Evolutionary conservation across 2,888 invertebrate genomes (phyloP).

Genomic region (Ochropacha duplaris): DNA sequence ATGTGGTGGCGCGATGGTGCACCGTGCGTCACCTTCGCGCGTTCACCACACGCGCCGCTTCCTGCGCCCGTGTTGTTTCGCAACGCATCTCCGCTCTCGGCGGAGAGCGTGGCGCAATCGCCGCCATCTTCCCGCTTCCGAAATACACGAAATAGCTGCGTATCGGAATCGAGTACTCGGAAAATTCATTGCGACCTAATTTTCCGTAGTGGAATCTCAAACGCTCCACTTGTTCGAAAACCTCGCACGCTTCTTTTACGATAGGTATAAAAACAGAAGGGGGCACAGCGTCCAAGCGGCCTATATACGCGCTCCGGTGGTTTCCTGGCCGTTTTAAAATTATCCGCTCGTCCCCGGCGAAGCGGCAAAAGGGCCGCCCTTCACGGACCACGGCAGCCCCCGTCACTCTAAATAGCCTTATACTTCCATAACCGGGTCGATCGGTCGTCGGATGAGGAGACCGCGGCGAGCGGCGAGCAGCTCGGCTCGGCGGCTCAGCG

Average conservation of each 20-base stretch:
- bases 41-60: slow-evolving; percentile 58
- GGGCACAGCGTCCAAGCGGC: slow-evolving; percentile 66
- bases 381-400: slow-evolving; percentile 71
- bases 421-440: slow-evolving; percentile 51
- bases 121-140: slow-evolving; percentile 53
- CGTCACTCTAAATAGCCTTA: slow-evolving; percentile 52
- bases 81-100: slow-evolving; percentile 49
- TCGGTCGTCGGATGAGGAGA: slow-evolving; percentile 24
- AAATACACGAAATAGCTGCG: slow-evolving; percentile 53
- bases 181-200: slow-evolving; percentile 65
- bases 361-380: slow-evolving; percentile 74
- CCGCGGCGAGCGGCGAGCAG: slow-evolving; percentile 17
- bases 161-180: slow-evolving; percentile 41
- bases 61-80: slow-evolving; percentile 56
- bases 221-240: slow-evolving; percentile 76
- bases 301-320: slow-evolving; percentile 75
- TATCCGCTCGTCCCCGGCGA: slow-evolving; percentile 68
- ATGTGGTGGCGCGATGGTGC: slow-evolving; percentile 3
- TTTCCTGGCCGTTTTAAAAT: slow-evolving; percentile 78
- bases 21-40: slow-evolving; percentile 62
- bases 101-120: slow-evolving; percentile 47
- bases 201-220: slow-evolving; percentile 52
- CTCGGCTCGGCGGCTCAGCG: slow-evolving; percentile 27
- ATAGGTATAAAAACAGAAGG: slow-evolving; percentile 62
- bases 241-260: slow-evolving; percentile 61